These are phyloP conservation scores for Lacanobia oleracea DNA, from an alignment of 2,888 invertebrate species.

Conservation along the genomic window DNA sequence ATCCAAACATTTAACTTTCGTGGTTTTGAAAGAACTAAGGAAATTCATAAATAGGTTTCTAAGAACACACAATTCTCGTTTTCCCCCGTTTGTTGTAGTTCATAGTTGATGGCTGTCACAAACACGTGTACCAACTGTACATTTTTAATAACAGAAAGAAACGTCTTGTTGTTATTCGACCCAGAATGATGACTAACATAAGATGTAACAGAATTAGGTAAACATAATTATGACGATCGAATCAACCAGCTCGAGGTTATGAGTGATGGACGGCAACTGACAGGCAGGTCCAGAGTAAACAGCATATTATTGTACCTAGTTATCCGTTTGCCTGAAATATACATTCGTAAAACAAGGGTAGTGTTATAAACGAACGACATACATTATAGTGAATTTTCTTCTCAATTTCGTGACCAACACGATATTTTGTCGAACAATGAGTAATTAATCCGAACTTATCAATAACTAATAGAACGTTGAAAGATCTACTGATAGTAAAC, in stretches of 20 bases:
- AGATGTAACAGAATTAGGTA: constrained; percentile 33
- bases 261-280: constrained; percentile 43
- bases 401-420: background rate
- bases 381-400: background rate
- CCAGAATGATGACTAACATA: constrained; percentile 5
- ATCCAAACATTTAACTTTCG: background rate
- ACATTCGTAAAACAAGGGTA: background rate
- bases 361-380: background rate
- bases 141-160: constrained; percentile 11
- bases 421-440: background rate
- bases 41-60: constrained; percentile 19
- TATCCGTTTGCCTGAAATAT: background rate
- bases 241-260: constrained; percentile 29
- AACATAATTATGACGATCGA: constrained; percentile 31
- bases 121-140: constrained; percentile 3
- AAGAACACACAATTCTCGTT: constrained; percentile 18
- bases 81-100: constrained; percentile 26
- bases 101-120: constrained; percentile 21
- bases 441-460: no score
- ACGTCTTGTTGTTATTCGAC: constrained; percentile 17
- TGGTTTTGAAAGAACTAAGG: constrained; percentile 4
- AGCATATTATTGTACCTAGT: constrained; percentile 18
- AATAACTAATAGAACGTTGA: background rate
- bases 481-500: background rate
- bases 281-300: constrained; percentile 28